Evolutionary conservation across 2,113 vertebrate species (phyloP), one percentile per base, ranked within the genome.

Genomic region (Chrysemys picta): DNA sequence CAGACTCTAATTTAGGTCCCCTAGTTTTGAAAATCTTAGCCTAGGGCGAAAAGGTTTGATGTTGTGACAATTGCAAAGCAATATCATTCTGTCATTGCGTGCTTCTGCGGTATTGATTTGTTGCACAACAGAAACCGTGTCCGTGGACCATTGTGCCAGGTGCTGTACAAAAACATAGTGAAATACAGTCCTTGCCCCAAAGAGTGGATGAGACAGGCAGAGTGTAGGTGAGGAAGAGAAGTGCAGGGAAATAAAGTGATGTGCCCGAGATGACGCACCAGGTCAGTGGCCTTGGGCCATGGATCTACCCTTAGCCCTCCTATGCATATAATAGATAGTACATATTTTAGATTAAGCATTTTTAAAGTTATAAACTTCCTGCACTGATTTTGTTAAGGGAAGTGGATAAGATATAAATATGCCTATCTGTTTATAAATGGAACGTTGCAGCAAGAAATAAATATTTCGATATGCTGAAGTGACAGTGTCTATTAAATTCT

Each of bases 11-110:
- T 0, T 29, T 4, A 59, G 88, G 49, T 49, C 29, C 19, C 49
- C 22, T 1, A 42, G 94, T 88, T 69, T 50, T 50, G 8, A 82
- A 95, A 84, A 85, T 56, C 38, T 38, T 79, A 10, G 54, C 27
- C 50, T 24, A 8, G 12, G 87, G 38, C 3, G 2, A 42, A 59
- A 59, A 59, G 0, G 0, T 47, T 89, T 84, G 29, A 14, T 31
- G 53, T 45, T 84, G 79, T 4, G 47, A 24, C 31, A 24, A 1
- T 11, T 7, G 83, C 88, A n/a, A 80, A 45, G 75, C 88, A 86
- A 19, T 3, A 35, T 38, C 53, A 78, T 12, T 65, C 53, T 49
- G 38, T 9, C 62, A 69, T n/a, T n/a, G 62, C 7, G 6, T 19
- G 19, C 35, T 72, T 72, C n/a, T 72, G 65, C 65, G 22, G 19